A percentile compares a stretch with the other conserved stretches of the same genome.
Evolutionary conservation across 2,113 vertebrate species (phyloP).

Genomic region (Brienomyrus longianalis): DNA sequence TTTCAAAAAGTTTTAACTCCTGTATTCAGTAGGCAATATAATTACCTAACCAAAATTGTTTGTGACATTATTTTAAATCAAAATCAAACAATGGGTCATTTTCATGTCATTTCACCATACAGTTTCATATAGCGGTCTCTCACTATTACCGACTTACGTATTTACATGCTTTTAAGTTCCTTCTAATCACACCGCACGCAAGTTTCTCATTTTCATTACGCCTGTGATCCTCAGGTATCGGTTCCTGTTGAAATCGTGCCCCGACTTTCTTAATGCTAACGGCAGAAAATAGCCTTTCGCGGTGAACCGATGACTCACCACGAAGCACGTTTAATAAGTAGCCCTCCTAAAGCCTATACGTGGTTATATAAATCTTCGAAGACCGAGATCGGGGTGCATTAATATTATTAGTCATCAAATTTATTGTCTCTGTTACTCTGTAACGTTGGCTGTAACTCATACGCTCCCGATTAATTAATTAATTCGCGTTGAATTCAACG

Average conservation of each 20-base stretch:
- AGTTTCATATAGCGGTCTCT: background rate
- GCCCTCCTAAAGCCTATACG: background rate
- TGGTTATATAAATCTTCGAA: conserved; percentile 1
- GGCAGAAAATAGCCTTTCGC: background rate
- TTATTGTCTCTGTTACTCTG: background rate
- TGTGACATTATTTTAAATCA: background rate
- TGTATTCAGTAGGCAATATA: background rate
- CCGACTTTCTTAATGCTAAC: background rate
- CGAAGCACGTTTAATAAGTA: background rate
- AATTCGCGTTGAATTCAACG: background rate
- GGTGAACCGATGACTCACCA: background rate
- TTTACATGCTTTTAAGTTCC: background rate
- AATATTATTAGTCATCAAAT: background rate
- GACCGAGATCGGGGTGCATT: background rate
- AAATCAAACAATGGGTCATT: background rate
- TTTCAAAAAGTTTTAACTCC: background rate
- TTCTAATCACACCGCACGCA: background rate
- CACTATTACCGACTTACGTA: background rate
- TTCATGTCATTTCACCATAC: background rate
- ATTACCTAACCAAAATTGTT: background rate
- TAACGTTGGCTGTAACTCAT: background rate
- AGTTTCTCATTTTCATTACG: background rate
- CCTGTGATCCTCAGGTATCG: background rate
- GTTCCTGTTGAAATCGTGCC: background rate
- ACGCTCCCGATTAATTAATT: background rate